Evolutionary conservation across 2,888 invertebrate species (phyloP).

Genomic region (Lasioglossum figueresi): DNA sequence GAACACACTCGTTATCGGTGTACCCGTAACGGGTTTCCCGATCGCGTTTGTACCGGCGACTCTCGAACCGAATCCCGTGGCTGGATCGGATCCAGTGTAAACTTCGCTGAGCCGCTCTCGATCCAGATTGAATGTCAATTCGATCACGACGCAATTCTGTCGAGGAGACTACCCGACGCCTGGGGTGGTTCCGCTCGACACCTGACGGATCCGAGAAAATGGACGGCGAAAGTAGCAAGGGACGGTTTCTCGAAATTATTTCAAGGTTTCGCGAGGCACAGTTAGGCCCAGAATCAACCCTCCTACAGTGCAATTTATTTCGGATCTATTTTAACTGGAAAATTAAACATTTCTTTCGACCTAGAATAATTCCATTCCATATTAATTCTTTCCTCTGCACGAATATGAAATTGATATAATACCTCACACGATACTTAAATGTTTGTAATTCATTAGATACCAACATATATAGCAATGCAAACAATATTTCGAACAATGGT

Average conservation of each 20-base stretch:
- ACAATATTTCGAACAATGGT: too few relatives aligned
- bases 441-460: too few relatives aligned
- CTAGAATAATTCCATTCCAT: too few relatives aligned
- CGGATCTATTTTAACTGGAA: too few relatives aligned
- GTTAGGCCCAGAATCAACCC: too few relatives aligned
- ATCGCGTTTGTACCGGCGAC: slow-evolving; percentile 40
- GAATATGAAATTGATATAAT: too few relatives aligned
- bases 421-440: too few relatives aligned
- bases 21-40: slow-evolving; percentile 39
- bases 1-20: slow-evolving; percentile 51
- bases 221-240: slow-evolving; percentile 46
- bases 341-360: too few relatives aligned
- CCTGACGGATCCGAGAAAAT: slow-evolving; percentile 26
- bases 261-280: not conserved
- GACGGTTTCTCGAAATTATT: not conserved
- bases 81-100: slow-evolving; percentile 64
- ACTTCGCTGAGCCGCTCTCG: slow-evolving; percentile 54
- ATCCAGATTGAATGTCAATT: slow-evolving; percentile 65
- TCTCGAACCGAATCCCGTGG: slow-evolving; percentile 43
- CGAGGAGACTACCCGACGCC: slow-evolving; percentile 32
- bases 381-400: too few relatives aligned
- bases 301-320: too few relatives aligned
- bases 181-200: not conserved
- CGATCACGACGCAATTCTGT: slow-evolving; percentile 60
- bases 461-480: too few relatives aligned